Evolutionary conservation across 2,113 vertebrate species (phyloP).

Genomic region (Equus przewalskii): DNA sequence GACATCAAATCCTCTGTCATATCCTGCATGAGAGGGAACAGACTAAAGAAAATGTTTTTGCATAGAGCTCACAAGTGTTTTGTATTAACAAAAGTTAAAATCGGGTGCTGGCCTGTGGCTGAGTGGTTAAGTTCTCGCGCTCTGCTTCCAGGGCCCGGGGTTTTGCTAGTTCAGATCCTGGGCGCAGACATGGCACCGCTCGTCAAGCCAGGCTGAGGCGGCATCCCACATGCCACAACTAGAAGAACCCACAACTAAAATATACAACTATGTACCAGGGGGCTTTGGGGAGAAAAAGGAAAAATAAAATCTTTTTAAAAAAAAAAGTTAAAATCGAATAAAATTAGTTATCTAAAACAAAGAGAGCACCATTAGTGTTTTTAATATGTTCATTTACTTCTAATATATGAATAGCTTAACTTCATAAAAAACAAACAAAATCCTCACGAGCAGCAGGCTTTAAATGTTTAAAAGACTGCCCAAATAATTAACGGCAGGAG

Average conservation of each 20-base stretch:
- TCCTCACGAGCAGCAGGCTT: not conserved
- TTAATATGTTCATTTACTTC: not conserved
- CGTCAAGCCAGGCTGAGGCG: too few species aligned
- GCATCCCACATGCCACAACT: too few species aligned
- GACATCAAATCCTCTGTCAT: not conserved
- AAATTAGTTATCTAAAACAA: constrained; percentile 29
- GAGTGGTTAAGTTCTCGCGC: too few species aligned
- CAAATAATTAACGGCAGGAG: not conserved
- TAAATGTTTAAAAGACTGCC: constrained; percentile 34
- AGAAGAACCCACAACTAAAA: too few species aligned
- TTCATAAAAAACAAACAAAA: not conserved
- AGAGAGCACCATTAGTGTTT: not conserved
- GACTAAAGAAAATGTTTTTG: not conserved
- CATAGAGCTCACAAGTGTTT: not conserved
- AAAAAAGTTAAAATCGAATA: not conserved
- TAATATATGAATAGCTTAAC: not conserved
- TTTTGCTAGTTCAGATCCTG: too few species aligned
- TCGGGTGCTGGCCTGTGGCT: too few species aligned
- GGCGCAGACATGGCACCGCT: too few species aligned
- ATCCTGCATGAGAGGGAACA: not conserved
- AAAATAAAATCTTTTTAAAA: too few species aligned
- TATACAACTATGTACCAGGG: too few species aligned
- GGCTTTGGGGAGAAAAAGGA: too few species aligned
- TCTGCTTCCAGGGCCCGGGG: too few species aligned
- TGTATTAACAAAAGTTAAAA: not conserved